phyloP scores from a whole-genome alignment of 2,113 vertebrate species.

The Emydura subglobosa region DNA sequence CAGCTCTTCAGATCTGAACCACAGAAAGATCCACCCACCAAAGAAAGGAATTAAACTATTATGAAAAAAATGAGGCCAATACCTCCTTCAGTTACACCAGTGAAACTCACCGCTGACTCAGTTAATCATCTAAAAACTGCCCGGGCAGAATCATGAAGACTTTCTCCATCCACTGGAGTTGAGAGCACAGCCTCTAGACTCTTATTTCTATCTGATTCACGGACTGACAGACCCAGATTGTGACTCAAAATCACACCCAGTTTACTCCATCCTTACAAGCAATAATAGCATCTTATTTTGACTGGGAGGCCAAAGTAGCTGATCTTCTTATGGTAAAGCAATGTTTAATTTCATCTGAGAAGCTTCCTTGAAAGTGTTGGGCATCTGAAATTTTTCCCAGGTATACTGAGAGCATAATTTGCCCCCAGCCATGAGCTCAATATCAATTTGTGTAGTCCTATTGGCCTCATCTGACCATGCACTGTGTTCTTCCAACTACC shows the following conservation, averaged over 20 bases:
- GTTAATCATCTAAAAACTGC: too few relatives aligned
- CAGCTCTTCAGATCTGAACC: too few relatives aligned
- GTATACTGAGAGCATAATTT: not conserved
- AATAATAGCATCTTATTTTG: not conserved
- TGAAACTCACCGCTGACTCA: too few relatives aligned
- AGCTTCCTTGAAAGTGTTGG: not conserved
- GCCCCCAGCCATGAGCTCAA: not conserved
- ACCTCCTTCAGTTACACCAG: too few relatives aligned
- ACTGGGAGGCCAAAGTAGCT: not conserved
- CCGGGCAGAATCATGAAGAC: too few relatives aligned
- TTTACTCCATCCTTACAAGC: not conserved
- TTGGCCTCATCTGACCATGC: not conserved
- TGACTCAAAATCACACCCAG: not conserved
- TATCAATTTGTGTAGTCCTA: not conserved
- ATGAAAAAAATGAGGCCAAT: too few relatives aligned
- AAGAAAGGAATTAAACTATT: too few relatives aligned
- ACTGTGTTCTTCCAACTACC: not conserved
- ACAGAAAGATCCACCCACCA: too few relatives aligned
- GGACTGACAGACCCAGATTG: not conserved
- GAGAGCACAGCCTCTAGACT: too few relatives aligned
- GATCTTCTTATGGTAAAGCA: not conserved
- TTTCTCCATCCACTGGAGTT: not conserved
- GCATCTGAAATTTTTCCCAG: not conserved
- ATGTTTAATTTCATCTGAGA: not conserved
- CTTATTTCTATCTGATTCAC: not conserved